These are phyloP conservation scores for Cyanocitta stelleri DNA, from an alignment of 2,113 vertebrate species.

Conservation along the genomic window DNA sequence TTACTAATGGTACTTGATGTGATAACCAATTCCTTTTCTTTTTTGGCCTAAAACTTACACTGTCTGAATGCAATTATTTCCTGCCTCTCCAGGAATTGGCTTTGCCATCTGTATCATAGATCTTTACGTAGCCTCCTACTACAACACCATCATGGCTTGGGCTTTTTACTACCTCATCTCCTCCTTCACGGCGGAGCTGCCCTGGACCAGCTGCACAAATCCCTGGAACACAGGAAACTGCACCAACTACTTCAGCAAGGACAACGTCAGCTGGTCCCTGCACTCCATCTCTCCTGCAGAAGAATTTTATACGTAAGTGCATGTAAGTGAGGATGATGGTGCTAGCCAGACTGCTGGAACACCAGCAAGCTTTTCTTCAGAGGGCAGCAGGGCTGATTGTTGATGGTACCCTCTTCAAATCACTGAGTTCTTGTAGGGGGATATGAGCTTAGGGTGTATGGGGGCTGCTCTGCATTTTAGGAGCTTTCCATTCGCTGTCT, in stretches of 20 bases:
- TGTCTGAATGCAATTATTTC: background rate
- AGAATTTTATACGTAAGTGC: slow-evolving; percentile 99
- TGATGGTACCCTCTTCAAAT: background rate
- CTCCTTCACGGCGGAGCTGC: slow-evolving; percentile 85
- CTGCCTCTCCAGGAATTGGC: slow-evolving; percentile 82
- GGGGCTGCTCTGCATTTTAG: background rate
- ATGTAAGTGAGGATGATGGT: slow-evolving; percentile 74
- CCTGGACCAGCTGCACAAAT: slow-evolving; percentile 92
- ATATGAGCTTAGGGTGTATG: background rate
- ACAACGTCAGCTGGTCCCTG: slow-evolving; percentile 84
- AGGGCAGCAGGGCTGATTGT: background rate
- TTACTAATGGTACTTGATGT: background rate
- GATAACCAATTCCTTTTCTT: background rate
- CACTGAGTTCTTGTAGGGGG: background rate
- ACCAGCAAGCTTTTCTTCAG: background rate
- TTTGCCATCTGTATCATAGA: slow-evolving; percentile 95
- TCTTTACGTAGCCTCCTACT: slow-evolving; percentile 95
- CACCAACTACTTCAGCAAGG: slow-evolving; percentile 86
- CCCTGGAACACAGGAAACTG: slow-evolving; percentile 93
- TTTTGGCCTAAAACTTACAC: background rate
- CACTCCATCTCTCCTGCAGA: slow-evolving; percentile 89
- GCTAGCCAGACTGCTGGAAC: background rate
- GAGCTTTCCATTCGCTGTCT: background rate
- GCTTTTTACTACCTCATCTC: slow-evolving; percentile 95
- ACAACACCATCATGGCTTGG: slow-evolving; percentile 99